Base-by-base conservation (phyloP, 2,797 vertebrate species). In the Florisuga fusca region DNA sequence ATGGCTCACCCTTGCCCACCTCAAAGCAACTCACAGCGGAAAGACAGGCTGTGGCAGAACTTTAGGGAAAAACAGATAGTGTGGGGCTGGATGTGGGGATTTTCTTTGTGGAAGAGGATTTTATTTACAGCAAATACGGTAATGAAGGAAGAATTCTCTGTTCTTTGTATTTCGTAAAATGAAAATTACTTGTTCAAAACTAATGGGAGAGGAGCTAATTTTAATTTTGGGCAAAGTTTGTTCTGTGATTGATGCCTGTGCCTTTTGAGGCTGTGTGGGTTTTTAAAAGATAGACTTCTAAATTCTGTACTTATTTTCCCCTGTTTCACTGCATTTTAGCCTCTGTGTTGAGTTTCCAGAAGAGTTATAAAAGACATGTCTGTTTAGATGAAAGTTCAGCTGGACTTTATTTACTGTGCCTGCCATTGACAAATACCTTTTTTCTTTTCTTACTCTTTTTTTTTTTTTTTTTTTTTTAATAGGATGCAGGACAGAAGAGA, bases 401-500 rank as follows among this genome's bases (percentile, higher is more conserved):
- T 87, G 21, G 84, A 43, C 25, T 66, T 10, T 53, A 36, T 83
- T 71, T 92, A 22, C 33, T 54, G 7, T 64, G 7, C 34, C 76
- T 66, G 9, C 23, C 77, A 50, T 15, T 83, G 36, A 69, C 51
- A 51, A 83, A 68, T 58, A 36, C n/a, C 31, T 83, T 66, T 68
- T 88, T 15, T 15, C 21, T 10, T 68, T n/a, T 68, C 53, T 45
- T 54, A 31, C 8, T 18, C 9, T 15, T 15, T 51, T 11, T 68
- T n/a, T 18, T 5, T 68, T 59, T 45, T 54, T n/a, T 18, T 5
- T 31, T 45, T 29, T 55, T 57, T 76, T 62, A 95, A 34, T 93
- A 99, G 99, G 99, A 99, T 95, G 98, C 98, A 68, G 99, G 98
- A 75, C 99, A 99, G 97, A 99, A 99, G 97, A 98, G 99, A 91